These are phyloP conservation scores for Nemurella pictetii DNA, from an alignment of 2,888 invertebrate genomes.

Conservation along the genomic window DNA sequence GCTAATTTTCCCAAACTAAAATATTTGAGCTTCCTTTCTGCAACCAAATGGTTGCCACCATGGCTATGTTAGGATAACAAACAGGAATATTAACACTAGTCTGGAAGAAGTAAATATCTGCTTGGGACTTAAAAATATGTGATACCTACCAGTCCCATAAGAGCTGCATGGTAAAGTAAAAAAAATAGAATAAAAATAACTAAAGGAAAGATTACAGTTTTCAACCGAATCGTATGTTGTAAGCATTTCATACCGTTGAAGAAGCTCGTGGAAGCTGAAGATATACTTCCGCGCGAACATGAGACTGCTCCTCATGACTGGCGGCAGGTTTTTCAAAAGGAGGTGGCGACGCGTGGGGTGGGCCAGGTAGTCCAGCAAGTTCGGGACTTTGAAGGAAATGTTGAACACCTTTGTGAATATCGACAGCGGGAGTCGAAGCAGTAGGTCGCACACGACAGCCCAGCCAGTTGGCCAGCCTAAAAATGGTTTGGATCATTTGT, in stretches of 20 bases:
- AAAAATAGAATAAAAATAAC: no score
- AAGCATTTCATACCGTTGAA: constrained; percentile 50
- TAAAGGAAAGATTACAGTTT: no score
- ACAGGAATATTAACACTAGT: no score
- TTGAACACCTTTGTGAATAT: constrained; percentile 70
- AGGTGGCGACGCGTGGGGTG: constrained; percentile 70
- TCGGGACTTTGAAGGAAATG: constrained; percentile 59
- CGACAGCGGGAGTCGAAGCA: constrained; percentile 70
- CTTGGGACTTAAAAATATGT: no score
- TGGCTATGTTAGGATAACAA: no score
- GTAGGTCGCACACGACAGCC: constrained; percentile 69
- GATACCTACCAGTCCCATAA: no score
- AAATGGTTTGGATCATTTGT: constrained; percentile 32
- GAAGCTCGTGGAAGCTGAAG: constrained; percentile 58
- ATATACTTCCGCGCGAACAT: constrained; percentile 63
- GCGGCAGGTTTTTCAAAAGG: constrained; percentile 64
- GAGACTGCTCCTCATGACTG: constrained; percentile 56
- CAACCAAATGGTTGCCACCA: no score
- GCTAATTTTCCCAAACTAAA: no score
- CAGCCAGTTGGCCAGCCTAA: constrained; percentile 65
- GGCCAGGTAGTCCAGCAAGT: constrained; percentile 60
- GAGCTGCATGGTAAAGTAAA: no score
- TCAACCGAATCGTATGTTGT: no score
- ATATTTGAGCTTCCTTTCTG: no score
- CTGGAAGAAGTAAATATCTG: no score